Percentiles rank a stretch among this genome's conserved stretches.
These are phyloP conservation scores for Andrena chrysosceles DNA, from an alignment of 2,888 invertebrate genomes.

Conservation along the genomic window DNA sequence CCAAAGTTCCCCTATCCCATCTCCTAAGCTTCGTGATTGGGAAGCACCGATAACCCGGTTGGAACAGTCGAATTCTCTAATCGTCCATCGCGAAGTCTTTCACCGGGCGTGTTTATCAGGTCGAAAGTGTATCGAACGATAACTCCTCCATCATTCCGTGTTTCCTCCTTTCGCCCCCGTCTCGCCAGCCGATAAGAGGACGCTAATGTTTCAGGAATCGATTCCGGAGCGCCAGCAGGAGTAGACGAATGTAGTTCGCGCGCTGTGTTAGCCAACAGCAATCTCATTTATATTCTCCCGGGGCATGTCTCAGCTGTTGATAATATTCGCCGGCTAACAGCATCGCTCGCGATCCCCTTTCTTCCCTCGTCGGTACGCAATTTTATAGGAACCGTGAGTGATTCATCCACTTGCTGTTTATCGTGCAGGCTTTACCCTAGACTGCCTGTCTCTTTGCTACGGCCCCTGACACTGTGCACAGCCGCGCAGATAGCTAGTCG, in stretches of 20 bases:
- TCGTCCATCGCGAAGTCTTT: not conserved
- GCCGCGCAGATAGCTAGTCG: conserved; percentile 18
- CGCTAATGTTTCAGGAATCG: conserved; percentile 29
- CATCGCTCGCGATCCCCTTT: not conserved
- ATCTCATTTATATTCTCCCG: conserved; percentile 39
- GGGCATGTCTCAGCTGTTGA: conserved; percentile 36
- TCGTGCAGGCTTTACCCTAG: conserved; percentile 54
- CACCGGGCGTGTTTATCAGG: not conserved
- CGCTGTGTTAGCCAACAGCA: not conserved
- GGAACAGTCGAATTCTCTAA: not conserved
- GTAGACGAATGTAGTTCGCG: conserved; percentile 21
- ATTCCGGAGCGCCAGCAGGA: not conserved
- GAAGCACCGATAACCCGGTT: not conserved
- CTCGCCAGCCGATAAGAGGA: conserved; percentile 20
- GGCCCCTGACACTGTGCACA: conserved; percentile 2
- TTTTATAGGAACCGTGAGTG: conserved; percentile 38
- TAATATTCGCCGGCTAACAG: conserved; percentile 42
- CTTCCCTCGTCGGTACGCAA: conserved; percentile 36
- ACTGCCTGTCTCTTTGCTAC: conserved; percentile 54
- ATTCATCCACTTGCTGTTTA: conserved; percentile 53
- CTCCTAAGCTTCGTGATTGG: no score
- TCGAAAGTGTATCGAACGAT: conserved; percentile 14
- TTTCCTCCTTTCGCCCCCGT: not conserved
- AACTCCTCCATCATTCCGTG: not conserved
- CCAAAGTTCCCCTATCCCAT: no score